These are phyloP conservation scores for Apamea epomidion DNA, from an alignment of 2,888 invertebrate genomes.

Conservation along the genomic window DNA sequence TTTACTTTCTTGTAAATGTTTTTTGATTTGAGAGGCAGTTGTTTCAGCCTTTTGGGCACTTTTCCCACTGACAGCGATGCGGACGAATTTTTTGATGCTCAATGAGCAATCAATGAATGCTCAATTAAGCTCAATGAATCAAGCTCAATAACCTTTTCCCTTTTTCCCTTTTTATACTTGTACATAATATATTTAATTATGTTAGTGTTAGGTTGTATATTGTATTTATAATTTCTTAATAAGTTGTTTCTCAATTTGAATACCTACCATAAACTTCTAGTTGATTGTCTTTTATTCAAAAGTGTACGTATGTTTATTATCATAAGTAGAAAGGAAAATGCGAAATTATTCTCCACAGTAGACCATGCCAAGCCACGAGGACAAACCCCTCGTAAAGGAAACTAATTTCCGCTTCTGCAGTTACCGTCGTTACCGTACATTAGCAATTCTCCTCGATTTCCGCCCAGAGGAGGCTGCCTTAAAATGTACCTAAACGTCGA, in stretches of 20 bases:
- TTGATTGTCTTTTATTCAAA: neutral
- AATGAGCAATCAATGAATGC: neutral
- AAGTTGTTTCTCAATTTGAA: neutral
- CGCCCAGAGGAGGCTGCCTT: constrained; percentile 66
- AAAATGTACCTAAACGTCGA: constrained; percentile 68
- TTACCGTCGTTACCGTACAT: constrained; percentile 60
- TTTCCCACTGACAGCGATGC: neutral
- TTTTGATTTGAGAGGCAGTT: too few species aligned
- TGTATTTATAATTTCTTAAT: too few species aligned
- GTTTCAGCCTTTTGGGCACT: neutral
- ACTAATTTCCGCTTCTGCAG: constrained; percentile 67
- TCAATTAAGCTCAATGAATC: too few species aligned
- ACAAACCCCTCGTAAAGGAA: constrained; percentile 58
- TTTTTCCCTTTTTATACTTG: neutral
- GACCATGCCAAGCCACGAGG: neutral
- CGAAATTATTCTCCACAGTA: constrained; percentile 1
- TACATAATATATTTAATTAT: neutral
- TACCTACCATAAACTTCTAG: neutral
- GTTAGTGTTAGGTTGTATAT: neutral
- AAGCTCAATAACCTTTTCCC: neutral
- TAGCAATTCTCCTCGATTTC: constrained; percentile 76
- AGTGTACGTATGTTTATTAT: neutral
- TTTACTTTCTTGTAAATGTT: neutral
- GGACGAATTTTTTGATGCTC: neutral
- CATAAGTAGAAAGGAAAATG: neutral